Evolutionary conservation across 2,797 vertebrate species (phyloP), one percentile per base, ranked within the genome.

Genomic region (Pangasius sanitwongsei): DNA sequence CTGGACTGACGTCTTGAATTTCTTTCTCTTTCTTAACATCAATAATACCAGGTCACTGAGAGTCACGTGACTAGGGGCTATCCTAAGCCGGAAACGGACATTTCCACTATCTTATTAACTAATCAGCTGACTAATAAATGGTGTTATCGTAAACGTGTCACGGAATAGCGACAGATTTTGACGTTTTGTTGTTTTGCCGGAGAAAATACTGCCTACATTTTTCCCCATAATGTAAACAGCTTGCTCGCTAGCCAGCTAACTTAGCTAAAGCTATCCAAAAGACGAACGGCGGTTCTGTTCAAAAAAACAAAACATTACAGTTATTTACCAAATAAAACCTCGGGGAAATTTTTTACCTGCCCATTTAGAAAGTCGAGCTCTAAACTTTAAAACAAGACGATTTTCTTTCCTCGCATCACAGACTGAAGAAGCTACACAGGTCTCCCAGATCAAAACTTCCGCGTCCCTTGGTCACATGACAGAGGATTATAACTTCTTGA

Each of bases 311-410:
- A 48, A 50, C 25, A 25, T 34, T 65, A 11, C 25, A 37, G 1
- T n/a, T 20, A 18, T 31, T 67, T 11, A 65, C 0, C 59, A 31
- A 18, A 50, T 50, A n/a, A 67, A 16, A 18, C 3, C 25, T 18
- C 15, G 55, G 6, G 9, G 4, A 16, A 75, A 11, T 41, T 90
- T 90, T 57, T 94, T 93, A 96, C 96, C 95, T 96, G 94, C 96
- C 95, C 95, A 96, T 96, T 12, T 65, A 78, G 28, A 78, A 1
- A 12, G 28, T 7, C 37, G 12, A 59, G 18, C 16, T 59, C 25
- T 48, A 13, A 78, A 80, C 25, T 6, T 37, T 84, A 48, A 41
- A 67, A 37, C 4, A 31, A 11, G 16, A 57, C n/a, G 28, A 41
- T 61, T 31, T 41, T 59, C 13, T 18, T 16, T 50, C 25, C 37